Evolutionary conservation across 1,140 invertebrate genomes (phyloP), one percentile per base, ranked within the genome.

Genomic region (Copidosoma floridanum): DNA sequence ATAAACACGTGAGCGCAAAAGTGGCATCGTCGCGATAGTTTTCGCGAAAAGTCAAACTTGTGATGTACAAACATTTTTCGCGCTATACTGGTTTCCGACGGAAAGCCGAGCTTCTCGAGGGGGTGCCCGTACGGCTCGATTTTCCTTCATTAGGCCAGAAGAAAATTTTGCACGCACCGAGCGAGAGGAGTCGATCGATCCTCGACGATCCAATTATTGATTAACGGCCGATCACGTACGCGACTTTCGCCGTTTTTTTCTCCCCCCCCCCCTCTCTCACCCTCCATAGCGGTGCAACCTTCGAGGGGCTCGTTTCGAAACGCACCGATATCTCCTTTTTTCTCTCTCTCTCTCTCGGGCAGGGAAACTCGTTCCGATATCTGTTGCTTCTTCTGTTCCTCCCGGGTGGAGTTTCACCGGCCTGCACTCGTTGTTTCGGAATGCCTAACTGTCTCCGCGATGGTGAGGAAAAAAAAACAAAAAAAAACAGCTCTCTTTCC

Each of bases 161-260:
- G 64, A 63, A 65, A 61, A 63, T 57, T 48, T 63, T n/a, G 12
- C 41, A 48, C 35, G 37, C 24, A 32, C 26, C 26, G 24, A 43
- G 6, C 29, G n/a, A 14, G 20, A 37, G 48, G 20, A 27, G 40
- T 20, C 46, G 46, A 50, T 57, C 46, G 23, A 57, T 48, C 37
- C 46, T 18, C 57, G 51, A 54, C 58, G 58, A 61, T 61, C 58
- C 58, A 61, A 61, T 61, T 61, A 61, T 61, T 61, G 58, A 61
- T 61, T 61, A 55, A 61, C 52, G 51, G 51, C 58, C 58, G 50
- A 61, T 61, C 52, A 50, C 16, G 52, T 14, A 16, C 37, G 58
- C 27, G 43, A 61, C 58, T 61, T 61, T 61, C 58, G 58, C 52
- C 24, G 29, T 54, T 60, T 60, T 38, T 60, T 52, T 52, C 35